Percentiles rank a stretch among this genome's conserved stretches.
Conservation (phyloP, 1,140 invertebrate species). For the Caenorhabditis remanei region DNA sequence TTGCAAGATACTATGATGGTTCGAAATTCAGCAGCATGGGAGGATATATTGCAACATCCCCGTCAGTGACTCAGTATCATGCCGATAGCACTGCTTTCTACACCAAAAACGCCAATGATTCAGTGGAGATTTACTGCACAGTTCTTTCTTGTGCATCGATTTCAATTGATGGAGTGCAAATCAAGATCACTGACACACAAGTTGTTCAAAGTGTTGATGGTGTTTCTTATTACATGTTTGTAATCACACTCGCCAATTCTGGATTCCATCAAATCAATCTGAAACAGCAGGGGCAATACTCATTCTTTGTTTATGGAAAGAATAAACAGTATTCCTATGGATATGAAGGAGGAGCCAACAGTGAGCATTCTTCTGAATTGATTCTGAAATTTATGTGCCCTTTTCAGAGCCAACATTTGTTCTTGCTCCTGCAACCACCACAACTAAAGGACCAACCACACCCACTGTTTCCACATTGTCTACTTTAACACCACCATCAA, state of each 20-base stretch:
- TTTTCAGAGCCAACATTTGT: conserved; percentile 24
- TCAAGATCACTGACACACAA: not conserved
- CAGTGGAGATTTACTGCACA: conserved; percentile 37
- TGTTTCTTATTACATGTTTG: conserved; percentile 16
- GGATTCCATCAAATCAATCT: conserved; percentile 20
- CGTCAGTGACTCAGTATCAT: conserved; percentile 30
- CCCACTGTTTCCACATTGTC: not conserved
- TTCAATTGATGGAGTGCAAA: conserved; percentile 1
- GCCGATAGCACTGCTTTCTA: conserved; percentile 29
- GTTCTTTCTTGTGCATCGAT: conserved; percentile 2
- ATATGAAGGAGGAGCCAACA: conserved; percentile 24
- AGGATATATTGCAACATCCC: conserved; percentile 30
- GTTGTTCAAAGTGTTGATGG: conserved; percentile 17
- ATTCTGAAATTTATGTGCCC: not conserved
- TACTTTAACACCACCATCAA: not conserved
- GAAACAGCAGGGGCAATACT: not conserved
- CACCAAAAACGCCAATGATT: conserved; percentile 55
- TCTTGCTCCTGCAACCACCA: not conserved
- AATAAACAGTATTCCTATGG: conserved; percentile 39
- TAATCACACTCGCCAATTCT: not conserved
- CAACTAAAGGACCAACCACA: not conserved
- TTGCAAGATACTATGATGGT: conserved; percentile 39
- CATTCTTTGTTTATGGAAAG: conserved; percentile 36
- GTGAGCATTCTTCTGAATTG: not conserved
- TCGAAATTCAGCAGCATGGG: not conserved